phyloP scores from a whole-genome alignment of 2,113 vertebrate genomes.

The Spea bombifrons region DNA sequence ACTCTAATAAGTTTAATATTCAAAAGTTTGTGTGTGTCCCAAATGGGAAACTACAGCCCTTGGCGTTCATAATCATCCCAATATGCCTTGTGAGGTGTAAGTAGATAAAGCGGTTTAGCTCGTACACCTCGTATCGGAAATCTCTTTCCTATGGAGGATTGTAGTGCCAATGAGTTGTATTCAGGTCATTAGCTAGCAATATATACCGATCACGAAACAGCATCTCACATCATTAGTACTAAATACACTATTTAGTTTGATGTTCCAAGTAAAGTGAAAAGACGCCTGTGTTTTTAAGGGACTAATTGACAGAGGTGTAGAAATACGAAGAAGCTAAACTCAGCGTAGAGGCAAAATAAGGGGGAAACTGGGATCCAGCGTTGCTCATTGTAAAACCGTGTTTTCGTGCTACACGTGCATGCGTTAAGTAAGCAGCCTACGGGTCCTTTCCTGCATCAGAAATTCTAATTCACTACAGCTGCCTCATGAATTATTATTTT shows the following conservation, averaged over 20 bases:
- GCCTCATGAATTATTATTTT: conserved; percentile 49
- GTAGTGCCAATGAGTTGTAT: conserved; percentile 28
- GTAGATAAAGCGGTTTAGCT: neutral
- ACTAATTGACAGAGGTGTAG: conserved; percentile 50
- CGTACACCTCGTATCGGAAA: neutral
- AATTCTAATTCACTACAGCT: conserved; percentile 48
- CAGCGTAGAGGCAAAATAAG: conserved; percentile 39
- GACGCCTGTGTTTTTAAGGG: conserved; percentile 48
- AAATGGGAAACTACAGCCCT: neutral
- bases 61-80: neutral
- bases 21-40: no score
- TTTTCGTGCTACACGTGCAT: conserved; percentile 48
- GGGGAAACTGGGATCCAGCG: conserved; percentile 40
- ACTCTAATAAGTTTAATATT: no score
- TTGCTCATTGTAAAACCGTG: conserved; percentile 48
- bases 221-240: conserved; percentile 49
- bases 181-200: conserved; percentile 47
- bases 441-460: conserved; percentile 45
- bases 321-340: conserved; percentile 48
- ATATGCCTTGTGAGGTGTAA: conserved; percentile 6
- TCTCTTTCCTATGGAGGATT: neutral
- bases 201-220: conserved; percentile 44
- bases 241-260: conserved; percentile 48
- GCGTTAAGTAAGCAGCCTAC: conserved; percentile 48
- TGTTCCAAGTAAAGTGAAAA: conserved; percentile 50